Base-by-base conservation (phyloP, 92 coral and sea anemone genomes). In the Umimayanthus kanabou region DNA sequence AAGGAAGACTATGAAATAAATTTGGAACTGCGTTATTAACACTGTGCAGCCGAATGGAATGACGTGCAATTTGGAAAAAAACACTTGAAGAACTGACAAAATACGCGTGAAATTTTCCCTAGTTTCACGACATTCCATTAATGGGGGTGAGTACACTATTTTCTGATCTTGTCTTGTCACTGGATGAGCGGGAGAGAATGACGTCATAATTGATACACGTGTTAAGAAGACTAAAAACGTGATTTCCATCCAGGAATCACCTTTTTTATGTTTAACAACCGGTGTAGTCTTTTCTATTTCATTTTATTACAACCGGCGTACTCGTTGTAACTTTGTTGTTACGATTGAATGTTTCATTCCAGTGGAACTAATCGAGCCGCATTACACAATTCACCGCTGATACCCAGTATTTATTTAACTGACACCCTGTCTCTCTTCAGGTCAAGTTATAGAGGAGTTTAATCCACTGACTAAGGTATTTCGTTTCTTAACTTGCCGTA, bases 121-220 rank as follows among this genome's bases (percentile, higher is more conserved):
- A 33, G 37, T 33, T 33, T 33, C 37, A 33, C 37, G 37, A 33
- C 37, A 33, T 33, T 33, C 37, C 37, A 33, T 37, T 26, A 39
- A 43, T 13, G 77, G 30, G 43, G 77, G 3, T n/a, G 39, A 3
- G 39, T 4, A 4, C 20, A n/a, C 10, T 14, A 9, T 28, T 18
- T 13, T 53, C 39, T 97, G 85, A 96, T 95, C 1, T 97, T 78
- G 80, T 82, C 49, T 81, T 89, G 22, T 87, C 92, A 58, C 25
- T 93, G 88, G 89, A 92, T 0, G 80, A 47, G 61, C 91, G 93
- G 47, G 91, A 76, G 94, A 95, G 20, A 95, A 90, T 91, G 99
- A 97, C 77, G 97, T 92, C 79, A 16, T 92, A 86, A 95, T 89
- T 73, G 55, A 85, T 5, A 47, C 11, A 47, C 11, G 50, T 47